Base-by-base conservation (phyloP, 2,888 invertebrate genomes). In the Xylophagus ater region DNA sequence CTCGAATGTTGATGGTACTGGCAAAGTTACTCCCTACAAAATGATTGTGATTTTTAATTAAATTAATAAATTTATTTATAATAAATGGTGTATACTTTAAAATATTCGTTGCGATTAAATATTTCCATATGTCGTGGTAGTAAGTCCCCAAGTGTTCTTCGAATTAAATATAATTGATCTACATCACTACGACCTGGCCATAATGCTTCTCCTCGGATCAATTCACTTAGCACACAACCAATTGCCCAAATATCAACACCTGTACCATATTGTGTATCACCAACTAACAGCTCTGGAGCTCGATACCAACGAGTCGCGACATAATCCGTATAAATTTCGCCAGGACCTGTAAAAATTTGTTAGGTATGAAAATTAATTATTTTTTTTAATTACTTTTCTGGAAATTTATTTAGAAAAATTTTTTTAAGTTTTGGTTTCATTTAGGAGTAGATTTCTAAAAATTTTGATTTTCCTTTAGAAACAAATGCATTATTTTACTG, bases 111-210 rank as follows among this genome's bases (percentile, higher is more conserved):
- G 55, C 82, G 84, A 53, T 87, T 87, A 66, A 98, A 97, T 55
- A 94, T 90, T 49, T 88, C 83, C 78, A 96, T 82, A 65, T 98
- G 98, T 44, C 94, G 72, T 0, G 89, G 87, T 51, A 94, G 70
- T 41, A 98, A 72, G 59, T 96, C 94, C 6, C 97, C 97, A 43
- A 97, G 71, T 2, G 94, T 94, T 65, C 84, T 85, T 56, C 92
- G 73, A 57, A 98, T 98, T 52, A 96, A 75, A 68, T 92, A 97
- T 38, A 98, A 68, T 65, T 98, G 97, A 68, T 98, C 98, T 17
- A 98, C 86, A 65, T 98, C 98, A 21, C 96, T 96, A 64, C 94
- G 88, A 25, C 98, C 98, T 0, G 98, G 97, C 97, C 97, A 98
- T 19, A 96, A 59, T 2, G 94, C 92, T 62, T 93, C 92, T 12